A percentile compares a stretch with the other conserved stretches of the same genome.
Evolutionary conservation across 2,888 invertebrate genomes (phyloP).

Genomic region (Elgonia sp.): DNA sequence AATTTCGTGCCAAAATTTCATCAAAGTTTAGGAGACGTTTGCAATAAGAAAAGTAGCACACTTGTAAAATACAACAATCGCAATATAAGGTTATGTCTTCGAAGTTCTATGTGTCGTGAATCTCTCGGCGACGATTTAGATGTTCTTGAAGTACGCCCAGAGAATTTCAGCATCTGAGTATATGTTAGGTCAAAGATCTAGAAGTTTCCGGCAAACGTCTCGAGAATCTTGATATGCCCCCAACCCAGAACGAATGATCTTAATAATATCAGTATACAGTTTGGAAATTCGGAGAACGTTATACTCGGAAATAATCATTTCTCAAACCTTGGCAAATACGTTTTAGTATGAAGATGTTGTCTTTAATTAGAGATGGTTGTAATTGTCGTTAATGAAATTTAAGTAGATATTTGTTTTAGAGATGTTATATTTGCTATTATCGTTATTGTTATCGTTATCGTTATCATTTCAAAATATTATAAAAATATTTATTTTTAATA

Average conservation of each 20-base stretch:
- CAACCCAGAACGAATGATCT: background rate
- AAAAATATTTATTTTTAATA: too few relatives aligned
- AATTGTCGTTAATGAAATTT: background rate
- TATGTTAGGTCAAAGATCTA: constrained; percentile 11
- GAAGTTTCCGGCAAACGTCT: constrained; percentile 8
- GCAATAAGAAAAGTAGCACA: background rate
- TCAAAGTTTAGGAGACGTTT: too few relatives aligned
- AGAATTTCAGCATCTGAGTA: constrained; percentile 10
- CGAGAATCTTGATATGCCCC: constrained; percentile 1
- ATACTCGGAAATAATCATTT: background rate
- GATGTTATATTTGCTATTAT: too few relatives aligned
- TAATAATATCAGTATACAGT: background rate
- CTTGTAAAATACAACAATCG: background rate
- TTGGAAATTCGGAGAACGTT: background rate
- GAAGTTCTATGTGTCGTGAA: background rate
- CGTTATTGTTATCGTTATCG: too few relatives aligned
- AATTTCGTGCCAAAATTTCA: too few relatives aligned
- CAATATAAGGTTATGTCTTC: background rate
- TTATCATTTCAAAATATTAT: too few relatives aligned
- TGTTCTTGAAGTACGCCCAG: constrained; percentile 3
- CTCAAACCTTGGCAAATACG: background rate
- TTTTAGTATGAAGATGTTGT: background rate
- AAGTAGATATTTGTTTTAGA: too few relatives aligned
- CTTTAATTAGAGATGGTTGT: background rate
- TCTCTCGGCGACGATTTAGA: constrained; percentile 6